A percentile compares a stretch with the other conserved stretches of the same genome.
These are phyloP conservation scores for Teleogryllus occipitalis DNA, from an alignment of 1,140 invertebrate species.

Conservation along the genomic window DNA sequence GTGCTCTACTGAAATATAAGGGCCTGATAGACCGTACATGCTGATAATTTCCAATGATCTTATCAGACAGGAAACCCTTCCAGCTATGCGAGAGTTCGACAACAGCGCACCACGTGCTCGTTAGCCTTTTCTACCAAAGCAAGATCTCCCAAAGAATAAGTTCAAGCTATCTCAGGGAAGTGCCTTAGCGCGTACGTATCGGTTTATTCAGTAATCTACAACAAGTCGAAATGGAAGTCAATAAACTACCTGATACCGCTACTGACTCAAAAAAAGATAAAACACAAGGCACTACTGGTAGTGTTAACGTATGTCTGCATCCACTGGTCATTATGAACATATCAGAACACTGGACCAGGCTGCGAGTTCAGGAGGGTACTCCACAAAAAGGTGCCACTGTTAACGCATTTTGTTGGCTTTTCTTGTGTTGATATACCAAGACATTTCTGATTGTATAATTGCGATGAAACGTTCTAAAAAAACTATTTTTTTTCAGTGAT, in stretches of 20 bases:
- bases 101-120: too few species aligned
- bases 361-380: slow-evolving; percentile 82
- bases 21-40: too few species aligned
- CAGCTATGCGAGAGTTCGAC: too few species aligned
- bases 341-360: slow-evolving; percentile 95
- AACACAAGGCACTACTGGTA: slow-evolving; percentile 61
- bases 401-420: not conserved
- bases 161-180: too few species aligned
- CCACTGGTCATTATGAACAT: slow-evolving; percentile 98
- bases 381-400: slow-evolving; percentile 54
- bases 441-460: slow-evolving; percentile 3
- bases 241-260: slow-evolving; percentile 29
- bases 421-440: not conserved
- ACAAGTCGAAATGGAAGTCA: slow-evolving; percentile 44
- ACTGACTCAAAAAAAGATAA: slow-evolving; percentile 58
- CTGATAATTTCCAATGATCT: too few species aligned
- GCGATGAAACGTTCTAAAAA: too few species aligned
- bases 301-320: slow-evolving; percentile 88
- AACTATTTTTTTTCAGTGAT: slow-evolving; percentile 57
- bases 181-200: too few species aligned
- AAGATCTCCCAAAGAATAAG: too few species aligned
- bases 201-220: slow-evolving; percentile 17
- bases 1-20: too few species aligned
- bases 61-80: too few species aligned
- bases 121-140: too few species aligned